phyloP scores from a whole-genome alignment of 2,113 vertebrate genomes.

The Tenebrosternarchus preto region DNA sequence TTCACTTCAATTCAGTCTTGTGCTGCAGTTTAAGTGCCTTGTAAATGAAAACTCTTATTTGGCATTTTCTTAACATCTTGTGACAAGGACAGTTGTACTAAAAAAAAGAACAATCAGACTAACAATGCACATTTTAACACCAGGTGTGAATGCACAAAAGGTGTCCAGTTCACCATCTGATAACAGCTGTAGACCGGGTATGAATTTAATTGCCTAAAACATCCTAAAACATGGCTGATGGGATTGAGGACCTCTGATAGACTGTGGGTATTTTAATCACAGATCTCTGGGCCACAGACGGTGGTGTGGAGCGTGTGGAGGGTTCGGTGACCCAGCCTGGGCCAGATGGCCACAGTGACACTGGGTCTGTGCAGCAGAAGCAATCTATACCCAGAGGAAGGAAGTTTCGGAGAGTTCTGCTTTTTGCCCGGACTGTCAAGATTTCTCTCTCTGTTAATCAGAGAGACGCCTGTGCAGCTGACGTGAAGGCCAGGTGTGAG shows the following conservation, averaged over 20 bases:
- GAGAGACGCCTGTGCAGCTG: constrained; percentile 23
- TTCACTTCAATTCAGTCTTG: not conserved
- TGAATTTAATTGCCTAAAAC: constrained; percentile 13
- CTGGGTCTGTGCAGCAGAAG: constrained; percentile 39
- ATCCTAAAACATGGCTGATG: not conserved
- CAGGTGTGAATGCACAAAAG: constrained; percentile 23
- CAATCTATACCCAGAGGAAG: constrained; percentile 36
- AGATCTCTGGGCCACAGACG: constrained; percentile 11
- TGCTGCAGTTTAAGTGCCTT: not conserved
- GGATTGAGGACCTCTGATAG: not conserved
- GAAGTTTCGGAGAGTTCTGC: constrained; percentile 5
- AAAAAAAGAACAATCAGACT: not conserved
- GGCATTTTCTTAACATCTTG: not conserved
- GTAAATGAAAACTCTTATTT: not conserved
- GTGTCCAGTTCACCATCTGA: not conserved
- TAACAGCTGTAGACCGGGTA: not conserved
- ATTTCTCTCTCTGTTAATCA: constrained; percentile 34
- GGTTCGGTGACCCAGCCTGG: constrained; percentile 21
- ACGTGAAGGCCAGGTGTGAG: constrained; percentile 28
- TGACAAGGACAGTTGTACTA: not conserved
- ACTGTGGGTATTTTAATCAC: not conserved
- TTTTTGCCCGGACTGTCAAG: constrained; percentile 12
- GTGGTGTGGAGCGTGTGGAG: constrained; percentile 21
- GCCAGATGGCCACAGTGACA: constrained; percentile 41
- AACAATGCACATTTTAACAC: not conserved